A percentile compares a stretch with the other conserved stretches of the same genome.
Conservation (phyloP, 2,888 invertebrate genomes). For the Syrphus vitripennis region DNA sequence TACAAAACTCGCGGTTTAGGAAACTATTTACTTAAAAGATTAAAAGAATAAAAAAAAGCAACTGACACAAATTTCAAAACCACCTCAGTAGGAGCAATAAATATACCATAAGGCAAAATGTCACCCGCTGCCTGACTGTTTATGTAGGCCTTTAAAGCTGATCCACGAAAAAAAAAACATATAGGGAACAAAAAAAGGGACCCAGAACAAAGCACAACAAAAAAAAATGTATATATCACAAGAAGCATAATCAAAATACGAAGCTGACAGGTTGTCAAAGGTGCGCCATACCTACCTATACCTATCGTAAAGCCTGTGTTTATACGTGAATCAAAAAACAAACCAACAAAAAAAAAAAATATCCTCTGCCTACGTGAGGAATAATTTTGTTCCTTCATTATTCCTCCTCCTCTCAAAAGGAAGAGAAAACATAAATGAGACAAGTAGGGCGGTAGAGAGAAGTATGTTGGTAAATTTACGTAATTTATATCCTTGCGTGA, state of each 20-base stretch:
- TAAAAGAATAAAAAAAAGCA: neutral
- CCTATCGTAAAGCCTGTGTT: neutral
- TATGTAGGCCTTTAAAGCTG: neutral
- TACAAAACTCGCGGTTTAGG: neutral
- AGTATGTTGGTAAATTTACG: conserved; percentile 45
- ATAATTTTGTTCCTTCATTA: conserved; percentile 28
- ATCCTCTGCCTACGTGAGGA: conserved; percentile 46
- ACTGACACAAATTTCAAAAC: conserved; percentile 42
- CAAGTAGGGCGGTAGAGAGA: neutral
- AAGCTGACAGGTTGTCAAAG: conserved; percentile 71
- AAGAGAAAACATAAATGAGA: conserved; percentile 6
- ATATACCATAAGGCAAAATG: neutral
- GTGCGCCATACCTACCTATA: conserved; percentile 24
- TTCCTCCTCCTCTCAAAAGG: neutral
- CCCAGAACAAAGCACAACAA: neutral
- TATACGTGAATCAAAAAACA: neutral
- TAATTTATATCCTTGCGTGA: conserved; percentile 66
- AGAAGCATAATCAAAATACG: conserved; percentile 66
- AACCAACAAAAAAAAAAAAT: neutral
- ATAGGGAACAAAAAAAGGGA: neutral
- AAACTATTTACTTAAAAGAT: conserved; percentile 11
- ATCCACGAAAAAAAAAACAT: conserved; percentile 20
- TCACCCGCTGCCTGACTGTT: neutral
- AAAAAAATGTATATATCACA: conserved; percentile 44
- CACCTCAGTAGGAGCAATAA: conserved; percentile 44